phyloP scores from a whole-genome alignment of 2,113 vertebrate genomes.

The Marmota monax region DNA sequence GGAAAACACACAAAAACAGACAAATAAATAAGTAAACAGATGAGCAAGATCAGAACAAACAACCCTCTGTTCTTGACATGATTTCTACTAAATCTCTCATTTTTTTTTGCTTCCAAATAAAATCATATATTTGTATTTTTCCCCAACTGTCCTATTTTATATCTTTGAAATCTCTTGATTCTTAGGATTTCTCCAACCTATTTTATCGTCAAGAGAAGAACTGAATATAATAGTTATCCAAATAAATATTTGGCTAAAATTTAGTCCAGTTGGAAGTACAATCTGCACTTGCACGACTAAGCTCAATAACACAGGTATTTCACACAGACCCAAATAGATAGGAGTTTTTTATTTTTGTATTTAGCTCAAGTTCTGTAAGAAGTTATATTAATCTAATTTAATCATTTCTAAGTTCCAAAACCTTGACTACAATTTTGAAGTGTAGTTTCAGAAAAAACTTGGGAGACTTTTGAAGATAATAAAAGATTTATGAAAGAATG shows the following conservation, averaged over 20 bases:
- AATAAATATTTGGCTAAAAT: background rate
- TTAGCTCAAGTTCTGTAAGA: background rate
- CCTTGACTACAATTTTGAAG: background rate
- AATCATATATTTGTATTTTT: background rate
- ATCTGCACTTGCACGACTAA: background rate
- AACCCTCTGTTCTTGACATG: background rate
- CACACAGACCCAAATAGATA: background rate
- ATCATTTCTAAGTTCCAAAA: background rate
- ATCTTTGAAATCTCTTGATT: background rate
- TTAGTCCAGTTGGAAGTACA: background rate
- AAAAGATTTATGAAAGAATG: background rate
- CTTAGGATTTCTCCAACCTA: background rate
- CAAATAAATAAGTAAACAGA: background rate
- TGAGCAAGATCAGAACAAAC: background rate
- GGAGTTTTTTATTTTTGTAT: background rate
- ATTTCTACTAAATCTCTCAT: background rate
- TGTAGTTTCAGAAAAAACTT: background rate
- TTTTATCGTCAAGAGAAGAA: background rate
- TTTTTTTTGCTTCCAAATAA: constrained; percentile 9
- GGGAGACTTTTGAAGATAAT: background rate
- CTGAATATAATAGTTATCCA: background rate
- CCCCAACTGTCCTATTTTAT: background rate
- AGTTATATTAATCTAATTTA: background rate
- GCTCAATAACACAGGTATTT: background rate
- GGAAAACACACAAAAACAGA: background rate